Conservation (phyloP, 2,797 vertebrate genomes). For the Gymnopithys bicolor region DNA sequence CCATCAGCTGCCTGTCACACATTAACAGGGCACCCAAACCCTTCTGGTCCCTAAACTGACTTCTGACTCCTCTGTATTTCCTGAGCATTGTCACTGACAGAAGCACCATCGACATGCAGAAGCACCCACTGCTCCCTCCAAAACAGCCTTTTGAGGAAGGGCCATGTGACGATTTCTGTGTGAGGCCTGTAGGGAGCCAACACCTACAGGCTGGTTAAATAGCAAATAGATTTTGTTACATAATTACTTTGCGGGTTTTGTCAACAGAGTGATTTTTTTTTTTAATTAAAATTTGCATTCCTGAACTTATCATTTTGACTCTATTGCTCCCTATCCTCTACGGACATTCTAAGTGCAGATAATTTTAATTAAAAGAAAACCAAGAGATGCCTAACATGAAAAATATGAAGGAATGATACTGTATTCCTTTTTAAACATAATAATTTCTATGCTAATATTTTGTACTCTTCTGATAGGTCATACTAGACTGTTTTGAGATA, state of each 20-base stretch:
- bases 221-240: background rate
- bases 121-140: background rate
- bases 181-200: background rate
- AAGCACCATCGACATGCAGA: background rate
- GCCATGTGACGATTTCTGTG: background rate
- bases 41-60: background rate
- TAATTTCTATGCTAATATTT: conserved; percentile 1
- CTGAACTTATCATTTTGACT: conserved; percentile 3
- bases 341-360: background rate
- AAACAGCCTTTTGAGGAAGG: background rate
- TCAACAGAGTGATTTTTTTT: background rate
- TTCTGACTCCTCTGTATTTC: background rate
- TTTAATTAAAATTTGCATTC: conserved; percentile 24
- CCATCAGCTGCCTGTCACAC: background rate
- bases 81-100: background rate
- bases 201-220: background rate
- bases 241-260: background rate
- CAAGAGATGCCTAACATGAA: conserved; percentile 19
- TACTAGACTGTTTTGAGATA: background rate
- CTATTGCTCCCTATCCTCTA: background rate
- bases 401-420: background rate
- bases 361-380: conserved; percentile 50
- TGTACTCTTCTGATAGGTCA: background rate
- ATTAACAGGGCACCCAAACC: background rate
- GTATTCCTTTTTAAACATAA: conserved; percentile 25